These are phyloP conservation scores for Elgaria multicarinata DNA, from an alignment of 2,113 vertebrate genomes.

Conservation along the genomic window DNA sequence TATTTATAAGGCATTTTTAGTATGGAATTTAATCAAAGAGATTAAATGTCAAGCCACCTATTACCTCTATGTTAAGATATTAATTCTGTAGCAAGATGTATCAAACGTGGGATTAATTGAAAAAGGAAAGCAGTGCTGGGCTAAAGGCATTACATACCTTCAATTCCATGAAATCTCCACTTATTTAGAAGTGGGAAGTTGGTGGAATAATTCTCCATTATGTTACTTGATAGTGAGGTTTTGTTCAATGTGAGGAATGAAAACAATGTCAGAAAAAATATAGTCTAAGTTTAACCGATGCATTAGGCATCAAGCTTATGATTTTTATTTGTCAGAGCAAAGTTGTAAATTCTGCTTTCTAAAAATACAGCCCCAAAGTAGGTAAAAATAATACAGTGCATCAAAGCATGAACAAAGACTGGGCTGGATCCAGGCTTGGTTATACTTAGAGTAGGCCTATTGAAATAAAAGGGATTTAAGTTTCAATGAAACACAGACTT, in stretches of 20 bases:
- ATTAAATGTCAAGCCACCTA: slow-evolving; percentile 70
- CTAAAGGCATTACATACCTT: slow-evolving; percentile 47
- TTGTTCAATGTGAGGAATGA: not conserved
- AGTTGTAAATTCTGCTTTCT: not conserved
- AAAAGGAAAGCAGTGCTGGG: slow-evolving; percentile 46
- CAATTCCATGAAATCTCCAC: slow-evolving; percentile 57
- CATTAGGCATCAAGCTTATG: not conserved
- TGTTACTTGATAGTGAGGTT: not conserved
- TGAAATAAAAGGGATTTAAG: too few relatives aligned
- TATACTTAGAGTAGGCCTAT: too few relatives aligned
- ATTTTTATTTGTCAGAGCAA: not conserved
- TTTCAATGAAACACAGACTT: too few relatives aligned
- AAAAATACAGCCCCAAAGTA: not conserved
- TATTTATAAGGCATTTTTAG: slow-evolving; percentile 73
- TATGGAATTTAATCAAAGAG: slow-evolving; percentile 76
- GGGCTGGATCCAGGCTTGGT: too few relatives aligned
- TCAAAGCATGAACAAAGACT: not conserved
- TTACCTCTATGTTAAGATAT: slow-evolving; percentile 70
- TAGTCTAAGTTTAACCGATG: not conserved
- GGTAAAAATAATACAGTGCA: not conserved
- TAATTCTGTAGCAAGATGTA: slow-evolving; percentile 67
- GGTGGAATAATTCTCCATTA: slow-evolving; percentile 27
- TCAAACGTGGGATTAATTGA: slow-evolving; percentile 56
- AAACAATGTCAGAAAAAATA: not conserved
- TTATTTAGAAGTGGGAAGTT: slow-evolving; percentile 48